Evolutionary conservation across 2,888 invertebrate species (phyloP), one percentile per base, ranked within the genome.

Genomic region (Plebejus anna): DNA sequence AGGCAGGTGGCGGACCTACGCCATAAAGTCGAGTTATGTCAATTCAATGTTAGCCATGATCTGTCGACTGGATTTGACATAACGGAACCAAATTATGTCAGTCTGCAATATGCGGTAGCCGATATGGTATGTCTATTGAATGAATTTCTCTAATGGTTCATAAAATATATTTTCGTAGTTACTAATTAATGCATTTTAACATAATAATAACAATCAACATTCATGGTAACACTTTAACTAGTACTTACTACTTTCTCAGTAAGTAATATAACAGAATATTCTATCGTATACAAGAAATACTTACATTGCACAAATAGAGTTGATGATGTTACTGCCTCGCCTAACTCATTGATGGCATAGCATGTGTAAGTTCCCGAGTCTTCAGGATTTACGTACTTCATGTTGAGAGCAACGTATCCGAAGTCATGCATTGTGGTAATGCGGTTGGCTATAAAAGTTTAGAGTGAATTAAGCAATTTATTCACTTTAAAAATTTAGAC

Each of bases 341-440:
- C 99, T 77, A 98, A 94, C 82, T 98, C 98, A 84, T 99, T 98
- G 11, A 96, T 95, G 61, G 99, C 98, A 78, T 98, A 96, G 87
- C 99, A 98, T 2, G 98, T 99, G 89, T 99, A 99, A 61, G 98
- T 98, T 72, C 99, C 99, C 1, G 98, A 98, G 91, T 99, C 99
- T 90, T 98, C 98, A 36, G 98, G 98, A 86, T 97, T 97, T 0
- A 98, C 98, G 83, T 98, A 98, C 87, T 98, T 98, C 97, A 98
- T 97, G 84, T 98, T 98, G 28, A 98, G 94, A 61, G 98, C 98
- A 42, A 99, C 99, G 88, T 98, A 99, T 75, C 99, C 99, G 88
- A 99, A 99, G 88, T 99, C 99, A 87, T 99, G 98, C 97, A 98
- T 98, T 11, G 98, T 98, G 70, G 97, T 97, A 51, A 97, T 95